These are phyloP conservation scores for Acanthopagrus latus DNA, from an alignment of 2,797 vertebrate genomes.

Conservation along the genomic window DNA sequence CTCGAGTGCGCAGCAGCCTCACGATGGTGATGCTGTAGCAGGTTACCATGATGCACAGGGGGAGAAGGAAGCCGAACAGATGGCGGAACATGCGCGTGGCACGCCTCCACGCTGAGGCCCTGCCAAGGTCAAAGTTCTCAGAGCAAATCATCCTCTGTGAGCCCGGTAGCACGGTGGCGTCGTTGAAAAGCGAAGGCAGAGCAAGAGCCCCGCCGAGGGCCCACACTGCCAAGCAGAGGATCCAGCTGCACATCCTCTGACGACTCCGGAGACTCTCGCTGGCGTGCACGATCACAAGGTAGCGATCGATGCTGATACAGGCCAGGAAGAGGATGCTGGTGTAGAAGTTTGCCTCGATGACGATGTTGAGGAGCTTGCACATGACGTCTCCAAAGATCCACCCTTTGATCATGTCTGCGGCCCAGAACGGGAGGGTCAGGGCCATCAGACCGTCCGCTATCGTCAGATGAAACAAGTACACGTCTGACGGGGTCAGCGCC, in stretches of 20 bases:
- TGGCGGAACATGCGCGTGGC: slow-evolving; percentile 71
- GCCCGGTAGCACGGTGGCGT: accelerated
- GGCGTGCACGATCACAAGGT: slow-evolving; percentile 82
- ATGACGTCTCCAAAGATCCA: slow-evolving; percentile 84
- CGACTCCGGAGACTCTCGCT: slow-evolving; percentile 45
- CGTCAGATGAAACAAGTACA: slow-evolving; percentile 86
- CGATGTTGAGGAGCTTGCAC: slow-evolving; percentile 81
- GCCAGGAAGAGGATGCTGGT: slow-evolving; percentile 87
- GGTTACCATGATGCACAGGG: slow-evolving; percentile 78
- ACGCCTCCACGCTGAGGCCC: slow-evolving; percentile 60
- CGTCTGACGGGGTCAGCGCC: slow-evolving; percentile 77
- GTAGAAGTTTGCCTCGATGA: slow-evolving; percentile 84
- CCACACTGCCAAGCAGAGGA: slow-evolving; percentile 78
- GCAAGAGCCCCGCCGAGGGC: slow-evolving; percentile 68
- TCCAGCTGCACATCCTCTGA: slow-evolving; percentile 61
- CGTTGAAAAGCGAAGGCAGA: slow-evolving; percentile 77
- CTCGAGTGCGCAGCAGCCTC: slow-evolving; percentile 75
- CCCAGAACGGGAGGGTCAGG: slow-evolving; percentile 81
- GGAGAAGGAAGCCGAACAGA: slow-evolving; percentile 83
- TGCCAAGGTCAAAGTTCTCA: slow-evolving; percentile 59
- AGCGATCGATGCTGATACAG: slow-evolving; percentile 88
- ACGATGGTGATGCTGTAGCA: slow-evolving; percentile 82
- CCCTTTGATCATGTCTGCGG: slow-evolving; percentile 36
- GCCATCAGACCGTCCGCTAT: slow-evolving; percentile 84
- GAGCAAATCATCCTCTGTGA: slow-evolving; percentile 20